Evolutionary conservation across 2,797 vertebrate genomes (phyloP).

Genomic region (Podargus strigoides): DNA sequence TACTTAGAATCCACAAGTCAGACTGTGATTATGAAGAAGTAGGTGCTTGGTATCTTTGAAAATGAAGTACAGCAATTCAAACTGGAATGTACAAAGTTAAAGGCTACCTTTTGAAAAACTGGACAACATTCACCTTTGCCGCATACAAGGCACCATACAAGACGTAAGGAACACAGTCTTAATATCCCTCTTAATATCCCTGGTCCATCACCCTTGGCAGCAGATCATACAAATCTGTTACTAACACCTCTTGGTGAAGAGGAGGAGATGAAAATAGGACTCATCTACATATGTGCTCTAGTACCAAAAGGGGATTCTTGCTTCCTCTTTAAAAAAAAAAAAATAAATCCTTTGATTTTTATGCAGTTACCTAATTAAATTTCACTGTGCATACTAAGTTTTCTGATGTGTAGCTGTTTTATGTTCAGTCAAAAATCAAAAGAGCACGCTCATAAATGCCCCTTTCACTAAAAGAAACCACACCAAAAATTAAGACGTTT

Average conservation of each 20-base stretch:
- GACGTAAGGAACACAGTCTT: neutral
- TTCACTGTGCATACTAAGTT: neutral
- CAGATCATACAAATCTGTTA: neutral
- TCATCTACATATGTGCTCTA: neutral
- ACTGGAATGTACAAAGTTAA: neutral
- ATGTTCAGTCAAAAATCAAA: neutral
- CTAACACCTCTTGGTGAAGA: neutral
- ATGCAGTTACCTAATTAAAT: conserved; percentile 3
- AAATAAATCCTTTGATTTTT: neutral
- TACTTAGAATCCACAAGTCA: neutral
- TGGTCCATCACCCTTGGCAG: neutral
- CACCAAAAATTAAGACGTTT: neutral
- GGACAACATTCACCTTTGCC: neutral
- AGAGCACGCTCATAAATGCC: neutral
- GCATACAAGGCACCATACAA: neutral
- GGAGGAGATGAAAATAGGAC: neutral
- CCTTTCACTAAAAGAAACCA: neutral
- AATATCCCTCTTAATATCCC: neutral
- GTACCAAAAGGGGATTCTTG: neutral
- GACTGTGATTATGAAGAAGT: neutral
- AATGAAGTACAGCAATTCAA: neutral
- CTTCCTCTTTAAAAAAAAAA: neutral
- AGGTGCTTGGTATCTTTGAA: neutral
- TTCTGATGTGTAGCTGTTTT: neutral
- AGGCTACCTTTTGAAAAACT: neutral